Conservation (phyloP, 1,140 invertebrate genomes). For the Galendromus occidentalis region DNA sequence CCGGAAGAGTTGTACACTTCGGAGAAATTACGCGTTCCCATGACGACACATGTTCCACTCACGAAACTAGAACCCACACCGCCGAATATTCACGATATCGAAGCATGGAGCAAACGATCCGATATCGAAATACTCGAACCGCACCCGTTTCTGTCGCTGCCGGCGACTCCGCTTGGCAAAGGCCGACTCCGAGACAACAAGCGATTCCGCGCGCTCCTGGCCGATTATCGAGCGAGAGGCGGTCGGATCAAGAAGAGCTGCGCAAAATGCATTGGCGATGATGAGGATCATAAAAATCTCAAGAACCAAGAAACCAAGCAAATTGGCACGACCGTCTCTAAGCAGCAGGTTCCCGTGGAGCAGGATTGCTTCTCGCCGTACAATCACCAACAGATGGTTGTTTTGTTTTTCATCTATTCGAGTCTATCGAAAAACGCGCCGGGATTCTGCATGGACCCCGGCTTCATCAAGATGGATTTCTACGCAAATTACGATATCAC, state of each 20-base stretch:
- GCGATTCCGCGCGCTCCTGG: slow-evolving; percentile 47
- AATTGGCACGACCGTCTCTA: not conserved
- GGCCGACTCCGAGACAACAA: slow-evolving; percentile 21
- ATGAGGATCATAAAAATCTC: not conserved
- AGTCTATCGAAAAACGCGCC: slow-evolving; percentile 54
- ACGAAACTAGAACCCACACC: slow-evolving; percentile 13
- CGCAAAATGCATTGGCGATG: not conserved
- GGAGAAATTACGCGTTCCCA: slow-evolving; percentile 25
- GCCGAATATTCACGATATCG: not conserved
- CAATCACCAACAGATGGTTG: slow-evolving; percentile 66
- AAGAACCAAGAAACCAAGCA: not conserved
- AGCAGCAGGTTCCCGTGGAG: not conserved
- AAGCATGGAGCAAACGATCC: slow-evolving; percentile 12
- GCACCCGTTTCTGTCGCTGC: slow-evolving; percentile 41
- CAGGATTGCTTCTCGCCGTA: slow-evolving; percentile 29
- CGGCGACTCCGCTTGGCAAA: not conserved
- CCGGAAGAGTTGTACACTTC: slow-evolving; percentile 59
- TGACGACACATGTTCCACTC: slow-evolving; percentile 16
- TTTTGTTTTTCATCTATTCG: slow-evolving; percentile 80
- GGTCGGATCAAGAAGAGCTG: slow-evolving; percentile 36
- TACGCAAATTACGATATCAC: slow-evolving; percentile 86
- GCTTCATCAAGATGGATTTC: slow-evolving; percentile 78
- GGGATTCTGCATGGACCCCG: slow-evolving; percentile 67
- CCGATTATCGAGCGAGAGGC: slow-evolving; percentile 66
- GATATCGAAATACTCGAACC: slow-evolving; percentile 22